Evolutionary conservation across 2,888 invertebrate genomes (phyloP), one percentile per base, ranked within the genome.

Genomic region (Mimachlamys varia): DNA sequence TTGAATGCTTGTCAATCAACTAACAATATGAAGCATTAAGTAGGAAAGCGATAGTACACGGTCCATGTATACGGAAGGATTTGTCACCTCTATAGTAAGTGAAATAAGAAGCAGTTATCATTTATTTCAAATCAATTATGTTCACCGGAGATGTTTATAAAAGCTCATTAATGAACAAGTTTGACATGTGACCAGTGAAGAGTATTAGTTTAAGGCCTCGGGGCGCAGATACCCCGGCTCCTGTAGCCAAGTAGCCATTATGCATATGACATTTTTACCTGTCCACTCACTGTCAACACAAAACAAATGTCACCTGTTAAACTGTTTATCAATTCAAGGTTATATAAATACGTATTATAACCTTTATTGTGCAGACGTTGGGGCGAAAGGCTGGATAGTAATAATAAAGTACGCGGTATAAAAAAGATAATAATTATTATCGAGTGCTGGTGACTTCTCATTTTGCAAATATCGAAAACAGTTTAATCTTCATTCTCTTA

Each of bases 81-180:
- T 76, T 76, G 76, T 76, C 76, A 76, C 76, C 76, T 76, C 33
- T 76, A 27, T 76, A 76, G 33, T 27, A 76, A 76, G 76, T 76
- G 76, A 76, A 76, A 76, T 76, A 76, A 33, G 76, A 76, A 76
- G 76, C 76, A 76, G 76, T 76, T 76, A 76, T 76, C 76, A 76
- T 76, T 76, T 33, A 76, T 76, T 76, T 76, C 76, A 76, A 76
- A 76, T 76, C 76, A 76, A 76, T 76, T 76, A 76, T 76, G 33
- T 27, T 27, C 27, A 76, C 76, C 33, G 33, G 76, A 2, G 27
- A 33, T 76, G 76, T 76, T 76, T 76, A 76, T 76, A 76, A 76
- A 76, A 76, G 76, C 76, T 76, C 76, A 76, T 76, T 33, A 76
- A 76, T 76, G 76, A 76, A 76, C 76, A 76, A 76, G 76, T 76